Percentiles rank a stretch among this genome's conserved stretches.
These are phyloP conservation scores for Aplysia californica DNA, from an alignment of 1,140 invertebrate species.

Conservation along the genomic window DNA sequence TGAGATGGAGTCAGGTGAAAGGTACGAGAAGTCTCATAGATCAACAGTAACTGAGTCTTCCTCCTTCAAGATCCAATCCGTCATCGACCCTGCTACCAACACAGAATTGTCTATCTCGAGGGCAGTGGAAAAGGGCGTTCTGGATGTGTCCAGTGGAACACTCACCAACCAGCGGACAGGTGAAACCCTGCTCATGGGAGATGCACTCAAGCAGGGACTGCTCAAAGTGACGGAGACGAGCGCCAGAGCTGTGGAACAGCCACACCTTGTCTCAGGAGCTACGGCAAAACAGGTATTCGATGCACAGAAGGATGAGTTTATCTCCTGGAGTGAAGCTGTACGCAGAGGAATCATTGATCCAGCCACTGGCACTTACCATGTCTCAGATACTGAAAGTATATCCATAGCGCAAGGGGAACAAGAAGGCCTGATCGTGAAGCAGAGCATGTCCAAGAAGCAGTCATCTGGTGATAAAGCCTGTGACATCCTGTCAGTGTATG, in stretches of 20 bases:
- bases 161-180: conserved; percentile 77
- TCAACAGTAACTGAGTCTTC: conserved; percentile 46
- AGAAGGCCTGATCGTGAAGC: conserved; percentile 75
- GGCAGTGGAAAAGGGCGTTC: conserved; percentile 79
- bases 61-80: conserved; percentile 49
- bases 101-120: conserved; percentile 82
- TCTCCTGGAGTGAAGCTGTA: conserved; percentile 80
- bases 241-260: conserved; percentile 2
- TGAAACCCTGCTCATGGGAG: conserved; percentile 75
- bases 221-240: conserved; percentile 70
- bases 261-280: too few relatives aligned
- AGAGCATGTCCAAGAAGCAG: conserved; percentile 73
- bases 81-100: conserved; percentile 69
- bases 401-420: conserved; percentile 81
- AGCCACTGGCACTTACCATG: conserved; percentile 79
- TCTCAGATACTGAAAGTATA: conserved; percentile 78
- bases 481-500: conserved; percentile 80
- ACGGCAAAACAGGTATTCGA: too few relatives aligned
- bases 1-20: conserved; percentile 39
- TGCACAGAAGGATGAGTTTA: too few relatives aligned
- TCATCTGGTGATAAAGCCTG: conserved; percentile 81
- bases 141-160: conserved; percentile 49
- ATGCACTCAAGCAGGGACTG: conserved; percentile 81
- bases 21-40: conserved; percentile 33
- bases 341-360: conserved; percentile 80